Conservation (phyloP, 2,888 invertebrate species). For the Drosophila algonquin region DNA sequence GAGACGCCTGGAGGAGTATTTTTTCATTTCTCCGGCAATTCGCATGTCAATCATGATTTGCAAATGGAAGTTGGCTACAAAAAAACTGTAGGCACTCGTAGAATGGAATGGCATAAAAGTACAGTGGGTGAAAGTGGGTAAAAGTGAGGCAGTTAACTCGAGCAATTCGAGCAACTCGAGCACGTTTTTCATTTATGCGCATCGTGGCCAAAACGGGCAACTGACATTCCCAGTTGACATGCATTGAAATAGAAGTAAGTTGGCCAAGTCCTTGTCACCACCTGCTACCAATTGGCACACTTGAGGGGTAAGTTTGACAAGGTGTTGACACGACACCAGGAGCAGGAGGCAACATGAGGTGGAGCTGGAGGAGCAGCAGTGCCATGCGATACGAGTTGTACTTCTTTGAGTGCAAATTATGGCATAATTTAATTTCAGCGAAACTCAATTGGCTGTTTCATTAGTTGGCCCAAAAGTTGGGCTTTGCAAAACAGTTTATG, state of each 20-base stretch:
- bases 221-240: constrained; percentile 61
- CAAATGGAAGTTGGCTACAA: constrained; percentile 17
- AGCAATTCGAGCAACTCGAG: constrained; percentile 52
- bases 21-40: constrained; percentile 40
- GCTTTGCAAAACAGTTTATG: background rate
- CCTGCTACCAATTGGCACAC: constrained; percentile 55
- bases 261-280: constrained; percentile 40
- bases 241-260: constrained; percentile 55
- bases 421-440: constrained; percentile 13
- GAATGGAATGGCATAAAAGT: constrained; percentile 11
- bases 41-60: constrained; percentile 77
- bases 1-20: constrained; percentile 27
- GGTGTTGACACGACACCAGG: constrained; percentile 59
- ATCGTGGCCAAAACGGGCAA: constrained; percentile 48
- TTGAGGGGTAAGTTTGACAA: constrained; percentile 58
- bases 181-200: constrained; percentile 74
- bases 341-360: constrained; percentile 5
- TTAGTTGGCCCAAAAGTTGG: constrained; percentile 8
- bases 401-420: constrained; percentile 4
- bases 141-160: constrained; percentile 45
- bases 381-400: constrained; percentile 1
- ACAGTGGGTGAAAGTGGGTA: constrained; percentile 24
- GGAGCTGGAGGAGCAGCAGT: background rate
- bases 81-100: constrained; percentile 11
- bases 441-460: constrained; percentile 39